Evolutionary conservation across 2,888 invertebrate species (phyloP).

Genomic region (Hymenopus coronatus): DNA sequence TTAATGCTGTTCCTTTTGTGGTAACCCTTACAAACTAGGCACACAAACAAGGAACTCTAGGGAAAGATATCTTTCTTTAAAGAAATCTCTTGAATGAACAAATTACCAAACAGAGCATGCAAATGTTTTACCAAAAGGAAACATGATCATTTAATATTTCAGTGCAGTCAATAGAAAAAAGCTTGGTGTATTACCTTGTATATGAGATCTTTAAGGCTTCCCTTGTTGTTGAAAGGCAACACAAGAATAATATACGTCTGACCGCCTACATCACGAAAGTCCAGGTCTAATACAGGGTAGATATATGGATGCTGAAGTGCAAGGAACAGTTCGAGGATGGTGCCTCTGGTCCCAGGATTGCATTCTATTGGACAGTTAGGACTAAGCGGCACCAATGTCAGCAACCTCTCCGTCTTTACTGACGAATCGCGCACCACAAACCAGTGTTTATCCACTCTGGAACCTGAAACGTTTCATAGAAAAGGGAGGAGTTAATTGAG

Average conservation of each 20-base stretch:
- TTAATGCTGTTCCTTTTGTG: no score
- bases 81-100: no score
- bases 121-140: no score
- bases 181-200: slow-evolving; percentile 62
- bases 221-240: slow-evolving; percentile 77
- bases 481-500: neutral
- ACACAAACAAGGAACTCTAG: no score
- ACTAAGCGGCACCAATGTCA: slow-evolving; percentile 66
- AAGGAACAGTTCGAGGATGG: slow-evolving; percentile 76
- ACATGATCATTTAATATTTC: no score
- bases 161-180: no score
- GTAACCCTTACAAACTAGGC: no score
- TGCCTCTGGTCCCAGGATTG: slow-evolving; percentile 61
- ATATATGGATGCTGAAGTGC: slow-evolving; percentile 90
- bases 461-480: slow-evolving; percentile 51
- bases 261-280: slow-evolving; percentile 56
- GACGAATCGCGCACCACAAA: slow-evolving; percentile 82
- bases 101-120: no score
- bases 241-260: slow-evolving; percentile 67
- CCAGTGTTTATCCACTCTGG: slow-evolving; percentile 85
- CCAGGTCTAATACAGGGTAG: slow-evolving; percentile 83
- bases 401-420: slow-evolving; percentile 71
- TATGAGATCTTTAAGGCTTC: slow-evolving; percentile 86
- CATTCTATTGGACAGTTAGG: slow-evolving; percentile 66
- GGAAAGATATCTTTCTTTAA: no score